phyloP scores from a whole-genome alignment of 92 coral and sea anemone species.

The Paragorgia papillata region DNA sequence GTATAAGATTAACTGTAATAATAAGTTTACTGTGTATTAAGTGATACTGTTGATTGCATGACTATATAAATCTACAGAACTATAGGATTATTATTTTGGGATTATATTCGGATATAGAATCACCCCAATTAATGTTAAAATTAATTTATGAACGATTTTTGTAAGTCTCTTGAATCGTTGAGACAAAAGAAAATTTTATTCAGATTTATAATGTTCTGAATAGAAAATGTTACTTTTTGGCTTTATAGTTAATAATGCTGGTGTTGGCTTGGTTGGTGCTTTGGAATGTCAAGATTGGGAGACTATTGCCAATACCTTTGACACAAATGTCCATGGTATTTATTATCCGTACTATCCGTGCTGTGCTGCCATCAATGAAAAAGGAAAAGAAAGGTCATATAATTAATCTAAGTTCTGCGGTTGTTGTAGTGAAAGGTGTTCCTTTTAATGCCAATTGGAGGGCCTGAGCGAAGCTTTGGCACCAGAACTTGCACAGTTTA shows the following conservation, averaged over 20 bases:
- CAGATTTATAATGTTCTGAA: background rate
- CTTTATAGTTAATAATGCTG: constrained; percentile 86
- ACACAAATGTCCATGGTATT: constrained; percentile 82
- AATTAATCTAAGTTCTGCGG: constrained; percentile 69
- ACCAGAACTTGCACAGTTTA: constrained; percentile 40
- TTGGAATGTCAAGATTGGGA: constrained; percentile 71
- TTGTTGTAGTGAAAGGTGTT: constrained; percentile 9
- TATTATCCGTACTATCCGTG: constrained; percentile 65
- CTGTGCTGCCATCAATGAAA: constrained; percentile 84
- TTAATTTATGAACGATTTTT: too few relatives aligned
- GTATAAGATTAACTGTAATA: too few relatives aligned
- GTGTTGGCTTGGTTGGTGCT: constrained; percentile 76
- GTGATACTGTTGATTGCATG: too few relatives aligned
- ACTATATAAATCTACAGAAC: too few relatives aligned
- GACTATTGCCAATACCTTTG: constrained; percentile 62
- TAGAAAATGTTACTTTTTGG: background rate
- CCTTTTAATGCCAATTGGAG: constrained; percentile 79
- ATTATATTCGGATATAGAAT: too few relatives aligned
- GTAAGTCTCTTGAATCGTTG: too few relatives aligned
- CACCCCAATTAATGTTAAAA: too few relatives aligned
- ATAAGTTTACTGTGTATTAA: too few relatives aligned
- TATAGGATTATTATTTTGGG: too few relatives aligned
- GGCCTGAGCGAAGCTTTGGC: constrained; percentile 86
- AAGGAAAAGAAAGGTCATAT: constrained; percentile 73
- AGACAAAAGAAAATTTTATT: too few relatives aligned